phyloP scores from a whole-genome alignment of 2,797 vertebrate genomes.

The Basileuterus tristriatus region DNA sequence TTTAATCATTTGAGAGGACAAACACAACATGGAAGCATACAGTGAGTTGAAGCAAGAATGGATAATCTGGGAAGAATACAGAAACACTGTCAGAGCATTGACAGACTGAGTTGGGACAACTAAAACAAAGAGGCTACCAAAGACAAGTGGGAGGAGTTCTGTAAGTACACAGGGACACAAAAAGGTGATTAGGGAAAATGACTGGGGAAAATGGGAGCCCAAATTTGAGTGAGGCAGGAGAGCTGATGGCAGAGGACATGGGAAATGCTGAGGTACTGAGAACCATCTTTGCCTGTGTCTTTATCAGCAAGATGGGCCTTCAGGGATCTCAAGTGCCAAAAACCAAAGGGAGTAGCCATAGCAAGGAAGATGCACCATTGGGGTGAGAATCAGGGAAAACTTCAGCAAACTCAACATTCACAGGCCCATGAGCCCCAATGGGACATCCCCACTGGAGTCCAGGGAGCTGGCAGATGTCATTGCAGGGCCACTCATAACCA shows the following conservation, averaged over 20 bases:
- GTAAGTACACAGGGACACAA: not conserved
- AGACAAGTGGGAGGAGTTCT: not conserved
- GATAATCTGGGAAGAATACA: not conserved
- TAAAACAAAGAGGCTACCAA: not conserved
- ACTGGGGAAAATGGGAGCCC: not conserved
- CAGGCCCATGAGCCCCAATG: fast-evolving
- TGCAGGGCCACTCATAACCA: not conserved
- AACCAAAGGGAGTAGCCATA: fast-evolving
- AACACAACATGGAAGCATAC: not conserved
- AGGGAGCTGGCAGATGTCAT: not conserved
- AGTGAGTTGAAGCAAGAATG: not conserved
- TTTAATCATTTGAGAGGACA: not conserved
- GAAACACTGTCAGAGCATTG: not conserved
- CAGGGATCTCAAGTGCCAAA: not conserved
- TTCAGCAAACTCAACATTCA: not conserved
- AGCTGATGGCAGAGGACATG: not conserved
- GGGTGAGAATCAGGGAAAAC: not conserved
- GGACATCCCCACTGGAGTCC: fast-evolving
- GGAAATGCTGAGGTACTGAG: not conserved
- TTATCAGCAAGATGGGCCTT: not conserved
- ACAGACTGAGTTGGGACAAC: not conserved
- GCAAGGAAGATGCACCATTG: not conserved
- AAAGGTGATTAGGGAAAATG: not conserved
- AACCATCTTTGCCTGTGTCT: not conserved
- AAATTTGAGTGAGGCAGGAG: fast-evolving